Evolutionary conservation across 2,888 invertebrate genomes (phyloP), one percentile per base, ranked within the genome.

Genomic region (Nephrocerus scutellatus): DNA sequence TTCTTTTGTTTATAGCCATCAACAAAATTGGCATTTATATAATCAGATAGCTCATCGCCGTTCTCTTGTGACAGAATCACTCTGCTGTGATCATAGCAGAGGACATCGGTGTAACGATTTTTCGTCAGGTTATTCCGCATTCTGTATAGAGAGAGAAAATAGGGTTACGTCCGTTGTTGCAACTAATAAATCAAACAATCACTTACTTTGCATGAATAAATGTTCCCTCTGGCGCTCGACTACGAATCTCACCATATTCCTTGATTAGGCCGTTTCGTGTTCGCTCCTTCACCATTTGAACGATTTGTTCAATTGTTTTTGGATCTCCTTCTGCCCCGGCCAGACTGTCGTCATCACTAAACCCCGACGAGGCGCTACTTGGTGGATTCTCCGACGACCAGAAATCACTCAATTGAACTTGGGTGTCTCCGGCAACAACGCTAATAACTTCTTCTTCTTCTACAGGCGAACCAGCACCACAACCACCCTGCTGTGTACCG

Each of bases 1-100:
- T 91, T 91, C 66, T 90, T 90, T 71, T 95, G 95, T 68, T 91
- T 90, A 72, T 95, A 96, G 13, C 96, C 96, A 72, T 96, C 95
- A 36, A 96, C 95, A 70, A 85, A 96, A 74, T 96, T 96, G 40
- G 95, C 96, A 72, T 97, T 93, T 66, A 96, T 93, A 64, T 96
- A 96, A 71, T 95, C 95, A 32, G 83, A 80, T 56, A 78, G 74
- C 49, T 82, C 75, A 59, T 85, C 85, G 50, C 77, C 80, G 57
- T 86, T 82, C 22, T 80, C 72, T 63, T 78, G 77, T 21, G 87
- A 82, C 44, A 96, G 74, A 50, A 84, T 77, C 46, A 97, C 95
- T 56, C 96, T 77, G 63, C 88, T 87, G 70, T 93, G 92, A 71
- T 97, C 96, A 71, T 86, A 92, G 70, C 95, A 95, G 49, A 95